Conservation (phyloP, 1,140 invertebrate species). For the Pseudoatta argentina region DNA sequence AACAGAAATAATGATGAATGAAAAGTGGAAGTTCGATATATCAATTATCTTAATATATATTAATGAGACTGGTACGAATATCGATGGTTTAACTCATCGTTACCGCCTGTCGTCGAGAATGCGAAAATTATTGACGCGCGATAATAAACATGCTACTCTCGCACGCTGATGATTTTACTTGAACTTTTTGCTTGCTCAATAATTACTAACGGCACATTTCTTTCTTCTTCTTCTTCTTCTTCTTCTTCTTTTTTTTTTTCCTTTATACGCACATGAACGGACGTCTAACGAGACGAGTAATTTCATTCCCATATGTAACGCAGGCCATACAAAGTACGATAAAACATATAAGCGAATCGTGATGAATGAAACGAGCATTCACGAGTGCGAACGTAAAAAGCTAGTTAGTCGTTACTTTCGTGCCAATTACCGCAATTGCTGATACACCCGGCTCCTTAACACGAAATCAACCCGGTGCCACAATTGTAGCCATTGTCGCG, state of each 20-base stretch:
- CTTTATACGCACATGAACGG: neutral
- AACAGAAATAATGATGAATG: neutral
- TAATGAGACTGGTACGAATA: neutral
- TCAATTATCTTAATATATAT: conserved; percentile 20
- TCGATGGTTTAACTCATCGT: neutral
- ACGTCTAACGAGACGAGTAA: conserved; percentile 48
- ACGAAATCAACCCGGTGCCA: conserved; percentile 56
- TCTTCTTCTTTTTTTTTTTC: too few species aligned
- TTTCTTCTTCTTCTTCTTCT: neutral
- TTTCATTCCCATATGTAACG: conserved; percentile 39
- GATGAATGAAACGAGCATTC: conserved; percentile 44
- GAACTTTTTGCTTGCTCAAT: conserved; percentile 37
- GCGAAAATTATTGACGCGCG: conserved; percentile 31
- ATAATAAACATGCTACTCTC: neutral
- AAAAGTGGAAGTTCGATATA: neutral
- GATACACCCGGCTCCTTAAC: conserved; percentile 67
- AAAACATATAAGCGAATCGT: conserved; percentile 3
- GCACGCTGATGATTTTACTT: conserved; percentile 26
- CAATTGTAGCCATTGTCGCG: conserved; percentile 48
- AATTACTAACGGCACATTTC: neutral
- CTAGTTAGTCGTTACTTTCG: conserved; percentile 68
- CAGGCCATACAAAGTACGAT: neutral
- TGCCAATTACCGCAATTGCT: conserved; percentile 75
- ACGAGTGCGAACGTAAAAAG: conserved; percentile 15
- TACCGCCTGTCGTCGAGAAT: conserved; percentile 1